Evolutionary conservation across 2,888 invertebrate species (phyloP).

Genomic region (Eudasyphora cyanicolor): DNA sequence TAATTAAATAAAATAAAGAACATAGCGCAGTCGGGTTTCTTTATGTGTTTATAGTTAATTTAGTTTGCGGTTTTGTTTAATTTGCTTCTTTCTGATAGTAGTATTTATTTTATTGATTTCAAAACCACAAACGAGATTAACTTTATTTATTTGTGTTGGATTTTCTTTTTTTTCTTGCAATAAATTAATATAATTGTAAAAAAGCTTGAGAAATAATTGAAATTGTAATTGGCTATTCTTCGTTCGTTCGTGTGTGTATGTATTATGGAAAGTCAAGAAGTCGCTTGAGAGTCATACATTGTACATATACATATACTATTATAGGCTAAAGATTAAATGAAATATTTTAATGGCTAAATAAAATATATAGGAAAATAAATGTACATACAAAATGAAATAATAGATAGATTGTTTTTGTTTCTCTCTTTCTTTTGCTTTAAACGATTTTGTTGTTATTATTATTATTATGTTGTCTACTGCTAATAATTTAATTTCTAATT

Average conservation of each 20-base stretch:
- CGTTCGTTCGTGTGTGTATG: too few species aligned
- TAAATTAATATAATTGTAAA: background rate
- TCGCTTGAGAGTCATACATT: conserved; percentile 21
- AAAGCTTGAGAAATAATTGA: conserved; percentile 19
- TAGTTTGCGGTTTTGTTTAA: conserved; percentile 33
- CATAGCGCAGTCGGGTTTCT: conserved; percentile 13
- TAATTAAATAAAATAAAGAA: conserved; percentile 23
- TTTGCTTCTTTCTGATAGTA: background rate
- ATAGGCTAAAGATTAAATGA: background rate
- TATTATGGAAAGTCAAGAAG: conserved; percentile 59
- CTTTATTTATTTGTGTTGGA: conserved; percentile 23
- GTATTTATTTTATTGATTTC: conserved; percentile 26
- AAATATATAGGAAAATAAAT: conserved; percentile 45
- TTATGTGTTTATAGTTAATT: background rate
- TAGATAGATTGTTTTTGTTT: background rate
- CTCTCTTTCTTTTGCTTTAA: background rate
- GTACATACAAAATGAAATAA: conserved; percentile 29
- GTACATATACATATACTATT: too few species aligned
- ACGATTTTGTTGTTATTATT: conserved; percentile 23
- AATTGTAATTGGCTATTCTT: background rate
- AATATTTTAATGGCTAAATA: conserved; percentile 9
- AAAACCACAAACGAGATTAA: conserved; percentile 26
- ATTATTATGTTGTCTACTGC: conserved; percentile 17
- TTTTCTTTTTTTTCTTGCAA: conserved; percentile 3
- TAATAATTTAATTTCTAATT: conserved; percentile 25